Percentiles rank a stretch among this genome's conserved stretches.
Evolutionary conservation across 2,888 invertebrate species (phyloP).

Genomic region (Tinea trinotella): DNA sequence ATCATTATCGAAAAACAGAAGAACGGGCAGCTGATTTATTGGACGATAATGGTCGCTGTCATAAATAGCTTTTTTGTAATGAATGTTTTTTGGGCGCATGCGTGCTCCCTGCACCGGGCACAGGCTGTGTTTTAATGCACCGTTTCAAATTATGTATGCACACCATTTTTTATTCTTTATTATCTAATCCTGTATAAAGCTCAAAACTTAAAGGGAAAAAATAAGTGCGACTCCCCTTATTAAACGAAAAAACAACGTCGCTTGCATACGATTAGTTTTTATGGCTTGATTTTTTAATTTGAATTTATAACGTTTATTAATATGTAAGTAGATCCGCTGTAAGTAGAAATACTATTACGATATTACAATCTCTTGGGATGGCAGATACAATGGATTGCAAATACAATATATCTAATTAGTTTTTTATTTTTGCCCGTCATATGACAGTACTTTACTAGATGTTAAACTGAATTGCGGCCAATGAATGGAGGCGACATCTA

Average conservation of each 20-base stretch:
- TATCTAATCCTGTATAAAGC: conserved; percentile 7
- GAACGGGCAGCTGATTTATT: conserved; percentile 73
- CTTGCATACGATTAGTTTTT: conserved; percentile 2
- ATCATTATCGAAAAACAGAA: conserved; percentile 73
- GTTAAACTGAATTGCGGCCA: no score
- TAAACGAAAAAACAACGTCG: conserved; percentile 7
- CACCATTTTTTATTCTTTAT: conserved; percentile 29
- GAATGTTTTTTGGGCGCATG: conserved; percentile 50
- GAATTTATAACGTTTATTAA: neutral
- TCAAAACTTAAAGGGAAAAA: neutral
- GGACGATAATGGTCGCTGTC: conserved; percentile 70
- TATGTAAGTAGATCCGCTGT: no score
- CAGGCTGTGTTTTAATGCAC: conserved; percentile 45
- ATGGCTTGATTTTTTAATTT: neutral
- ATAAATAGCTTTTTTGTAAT: conserved; percentile 69
- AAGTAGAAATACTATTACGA: no score
- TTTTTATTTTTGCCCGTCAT: no score
- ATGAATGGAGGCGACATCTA: no score
- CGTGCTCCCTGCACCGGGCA: conserved; percentile 50
- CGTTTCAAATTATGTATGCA: conserved; percentile 52
- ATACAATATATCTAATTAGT: no score
- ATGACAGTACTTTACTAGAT: no score
- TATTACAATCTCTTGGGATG: no score
- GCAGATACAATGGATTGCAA: no score
- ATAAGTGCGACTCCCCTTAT: conserved; percentile 3